These are phyloP conservation scores for Drosophila suboccidentalis DNA, from an alignment of 2,888 invertebrate genomes.

Conservation along the genomic window DNA sequence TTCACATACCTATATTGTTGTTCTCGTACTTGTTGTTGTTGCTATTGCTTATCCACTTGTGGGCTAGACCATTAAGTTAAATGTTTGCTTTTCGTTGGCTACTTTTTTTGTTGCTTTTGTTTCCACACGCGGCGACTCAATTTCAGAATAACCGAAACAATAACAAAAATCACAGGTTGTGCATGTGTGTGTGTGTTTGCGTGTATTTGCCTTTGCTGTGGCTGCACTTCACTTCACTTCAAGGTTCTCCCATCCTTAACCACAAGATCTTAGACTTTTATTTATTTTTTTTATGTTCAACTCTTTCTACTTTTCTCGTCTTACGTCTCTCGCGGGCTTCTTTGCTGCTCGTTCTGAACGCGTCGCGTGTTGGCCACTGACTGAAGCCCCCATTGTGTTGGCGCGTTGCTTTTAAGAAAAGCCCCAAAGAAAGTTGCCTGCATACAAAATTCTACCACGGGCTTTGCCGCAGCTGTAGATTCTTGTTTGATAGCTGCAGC, in stretches of 20 bases:
- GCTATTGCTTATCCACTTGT: constrained; percentile 56
- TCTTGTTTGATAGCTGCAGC: constrained; percentile 63
- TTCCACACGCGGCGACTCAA: constrained; percentile 23
- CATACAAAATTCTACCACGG: constrained; percentile 53
- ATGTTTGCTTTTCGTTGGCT: constrained; percentile 38
- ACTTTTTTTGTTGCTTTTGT: constrained; percentile 15
- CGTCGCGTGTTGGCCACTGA: constrained; percentile 72
- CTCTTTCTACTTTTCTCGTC: constrained; percentile 17
- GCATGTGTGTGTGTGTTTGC: constrained; percentile 24
- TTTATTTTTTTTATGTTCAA: constrained; percentile 20
- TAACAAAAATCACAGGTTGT: constrained; percentile 57
- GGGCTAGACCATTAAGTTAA: constrained; percentile 43
- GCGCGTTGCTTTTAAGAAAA: constrained; percentile 76
- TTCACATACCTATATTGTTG: constrained; percentile 61
- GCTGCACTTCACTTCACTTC: constrained; percentile 71
- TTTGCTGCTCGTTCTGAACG: constrained; percentile 67
- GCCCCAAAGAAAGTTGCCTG: constrained; percentile 74
- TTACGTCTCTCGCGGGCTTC: constrained; percentile 12
- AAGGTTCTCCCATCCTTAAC: constrained; percentile 58
- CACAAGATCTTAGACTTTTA: constrained; percentile 56
- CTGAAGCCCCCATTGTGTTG: constrained; percentile 54
- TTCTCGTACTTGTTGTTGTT: constrained; percentile 19
- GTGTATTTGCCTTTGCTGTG: constrained; percentile 26
- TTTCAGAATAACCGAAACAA: constrained; percentile 44
- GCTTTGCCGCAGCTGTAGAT: constrained; percentile 43